Evolutionary conservation across 2,797 vertebrate genomes (phyloP).

Genomic region (Rhabdophis nuchalis): DNA sequence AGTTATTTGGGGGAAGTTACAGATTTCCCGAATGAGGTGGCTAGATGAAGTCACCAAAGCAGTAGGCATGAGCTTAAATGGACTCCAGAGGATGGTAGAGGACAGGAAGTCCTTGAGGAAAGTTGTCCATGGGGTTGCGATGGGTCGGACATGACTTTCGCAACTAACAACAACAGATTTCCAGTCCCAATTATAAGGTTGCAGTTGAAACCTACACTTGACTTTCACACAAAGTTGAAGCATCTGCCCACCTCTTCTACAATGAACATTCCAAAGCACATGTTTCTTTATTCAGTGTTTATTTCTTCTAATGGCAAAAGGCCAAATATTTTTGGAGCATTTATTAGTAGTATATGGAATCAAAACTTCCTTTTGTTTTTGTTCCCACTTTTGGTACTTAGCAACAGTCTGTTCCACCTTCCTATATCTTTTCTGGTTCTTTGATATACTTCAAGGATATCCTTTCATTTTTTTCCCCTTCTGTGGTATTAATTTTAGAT

Average conservation of each 20-base stretch:
- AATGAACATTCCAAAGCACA: background rate
- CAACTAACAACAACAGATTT: background rate
- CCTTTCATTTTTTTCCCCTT: background rate
- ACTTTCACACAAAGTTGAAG: background rate
- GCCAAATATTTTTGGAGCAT: background rate
- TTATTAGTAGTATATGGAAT: background rate
- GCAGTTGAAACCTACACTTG: background rate
- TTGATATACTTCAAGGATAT: background rate
- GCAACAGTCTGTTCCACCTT: background rate
- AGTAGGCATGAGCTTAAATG: too few species aligned
- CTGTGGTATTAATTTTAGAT: background rate
- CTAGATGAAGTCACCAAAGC: too few species aligned
- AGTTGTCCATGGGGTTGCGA: too few species aligned
- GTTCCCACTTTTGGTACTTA: background rate
- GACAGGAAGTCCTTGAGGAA: too few species aligned
- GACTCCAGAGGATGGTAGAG: too few species aligned
- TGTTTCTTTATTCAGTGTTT: background rate
- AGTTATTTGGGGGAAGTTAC: background rate
- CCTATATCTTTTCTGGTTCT: background rate
- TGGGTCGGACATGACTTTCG: too few species aligned
- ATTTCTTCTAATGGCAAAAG: background rate
- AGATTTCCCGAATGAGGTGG: background rate
- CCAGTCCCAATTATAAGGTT: background rate
- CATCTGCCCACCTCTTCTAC: background rate
- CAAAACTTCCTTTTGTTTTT: background rate